Percentiles rank a stretch among this genome's conserved stretches.
phyloP scores from a whole-genome alignment of 2,113 vertebrate species.

The Plectropomus leopardus region DNA sequence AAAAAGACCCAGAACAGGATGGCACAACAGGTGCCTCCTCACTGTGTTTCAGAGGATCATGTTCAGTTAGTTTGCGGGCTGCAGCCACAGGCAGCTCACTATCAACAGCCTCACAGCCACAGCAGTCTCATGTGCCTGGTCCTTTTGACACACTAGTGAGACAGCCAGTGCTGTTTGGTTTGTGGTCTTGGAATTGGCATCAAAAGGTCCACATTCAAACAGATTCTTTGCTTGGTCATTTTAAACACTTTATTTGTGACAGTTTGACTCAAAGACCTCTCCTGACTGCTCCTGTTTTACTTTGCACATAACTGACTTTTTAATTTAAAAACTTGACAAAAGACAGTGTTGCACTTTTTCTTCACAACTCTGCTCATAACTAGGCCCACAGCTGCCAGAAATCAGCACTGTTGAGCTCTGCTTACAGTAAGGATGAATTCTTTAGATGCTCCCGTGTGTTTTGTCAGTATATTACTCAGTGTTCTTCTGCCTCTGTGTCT shows the following conservation, averaged over 20 bases:
- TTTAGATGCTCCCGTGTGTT: not conserved
- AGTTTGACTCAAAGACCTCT: not conserved
- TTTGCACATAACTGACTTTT: not conserved
- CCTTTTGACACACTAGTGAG: constrained; percentile 44
- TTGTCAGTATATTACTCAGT: not conserved
- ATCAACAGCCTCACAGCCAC: constrained; percentile 28
- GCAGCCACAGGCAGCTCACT: constrained; percentile 19
- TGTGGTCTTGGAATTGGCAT: constrained; percentile 21
- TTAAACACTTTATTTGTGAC: not conserved
- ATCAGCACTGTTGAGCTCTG: not conserved
- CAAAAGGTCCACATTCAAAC: constrained; percentile 6
- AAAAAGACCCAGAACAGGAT: constrained; percentile 28
- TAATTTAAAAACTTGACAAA: not conserved
- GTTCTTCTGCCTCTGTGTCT: not conserved
- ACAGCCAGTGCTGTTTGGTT: constrained; percentile 34
- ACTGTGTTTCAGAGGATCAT: constrained; percentile 25
- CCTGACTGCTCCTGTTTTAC: not conserved
- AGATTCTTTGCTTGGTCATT: not conserved
- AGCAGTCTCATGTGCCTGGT: constrained; percentile 39
- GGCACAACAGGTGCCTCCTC: constrained; percentile 80
- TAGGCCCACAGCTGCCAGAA: not conserved
- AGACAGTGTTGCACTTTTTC: not conserved
- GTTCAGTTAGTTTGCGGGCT: constrained; percentile 27
- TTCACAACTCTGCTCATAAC: not conserved
- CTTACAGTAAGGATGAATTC: not conserved